Percentiles rank a stretch among this genome's conserved stretches.
phyloP scores from a whole-genome alignment of 2,888 invertebrate species.

The Diaphora mendica region DNA sequence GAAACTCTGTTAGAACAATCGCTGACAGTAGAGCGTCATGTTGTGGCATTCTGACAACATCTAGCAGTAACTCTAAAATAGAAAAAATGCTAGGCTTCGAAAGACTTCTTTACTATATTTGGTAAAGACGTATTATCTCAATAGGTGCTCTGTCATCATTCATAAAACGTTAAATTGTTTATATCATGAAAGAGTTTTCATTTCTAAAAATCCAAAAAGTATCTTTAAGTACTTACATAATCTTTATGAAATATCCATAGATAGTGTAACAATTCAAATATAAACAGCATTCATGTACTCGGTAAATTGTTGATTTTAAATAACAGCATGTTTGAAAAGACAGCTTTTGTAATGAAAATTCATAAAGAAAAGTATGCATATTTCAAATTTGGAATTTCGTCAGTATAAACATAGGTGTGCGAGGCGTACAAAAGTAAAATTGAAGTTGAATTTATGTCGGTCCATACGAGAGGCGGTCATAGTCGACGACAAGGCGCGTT shows the following conservation, averaged over 20 bases:
- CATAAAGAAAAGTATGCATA: slow-evolving; percentile 31
- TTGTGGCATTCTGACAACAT: no score
- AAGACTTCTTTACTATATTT: not conserved
- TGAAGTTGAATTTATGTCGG: slow-evolving; percentile 62
- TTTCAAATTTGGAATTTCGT: slow-evolving; percentile 47
- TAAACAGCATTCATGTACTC: not conserved
- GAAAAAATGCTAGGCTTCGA: not conserved
- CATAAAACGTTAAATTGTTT: not conserved
- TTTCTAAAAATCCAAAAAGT: not conserved
- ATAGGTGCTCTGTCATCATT: not conserved
- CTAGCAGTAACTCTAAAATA: not conserved
- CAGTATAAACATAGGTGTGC: slow-evolving; percentile 47
- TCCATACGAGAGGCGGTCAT: slow-evolving; percentile 59
- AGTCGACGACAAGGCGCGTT: slow-evolving; percentile 74
- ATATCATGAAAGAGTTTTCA: not conserved
- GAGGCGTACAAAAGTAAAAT: slow-evolving; percentile 60
- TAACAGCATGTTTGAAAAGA: not conserved
- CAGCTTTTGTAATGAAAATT: slow-evolving; percentile 15
- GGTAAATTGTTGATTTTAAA: not conserved
- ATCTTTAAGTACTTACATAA: not conserved
- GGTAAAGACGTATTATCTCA: not conserved
- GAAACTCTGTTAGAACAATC: not conserved
- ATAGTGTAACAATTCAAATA: not conserved
- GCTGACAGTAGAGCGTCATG: not conserved
- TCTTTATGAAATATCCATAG: not conserved